A percentile compares a stretch with the other conserved stretches of the same genome.
phyloP scores from a whole-genome alignment of 2,797 vertebrate species.

The Eulemur coronatus region DNA sequence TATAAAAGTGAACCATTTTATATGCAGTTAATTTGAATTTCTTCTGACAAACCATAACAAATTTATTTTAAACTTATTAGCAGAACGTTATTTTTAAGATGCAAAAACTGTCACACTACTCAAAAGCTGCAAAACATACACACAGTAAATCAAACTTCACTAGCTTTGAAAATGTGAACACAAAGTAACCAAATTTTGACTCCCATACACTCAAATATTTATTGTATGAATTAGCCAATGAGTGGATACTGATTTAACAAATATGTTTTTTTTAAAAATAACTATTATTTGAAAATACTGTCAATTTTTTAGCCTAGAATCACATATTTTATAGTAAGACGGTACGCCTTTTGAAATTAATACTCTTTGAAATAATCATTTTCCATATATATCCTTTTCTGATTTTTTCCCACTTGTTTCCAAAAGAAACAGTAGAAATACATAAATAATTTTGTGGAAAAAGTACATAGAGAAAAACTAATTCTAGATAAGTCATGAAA shows the following conservation, averaged over 20 bases:
- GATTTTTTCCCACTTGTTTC: slow-evolving; percentile 21
- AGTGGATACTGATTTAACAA: slow-evolving; percentile 31
- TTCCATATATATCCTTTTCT: slow-evolving; percentile 29
- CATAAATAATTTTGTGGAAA: slow-evolving; percentile 38
- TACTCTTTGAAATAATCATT: slow-evolving; percentile 46
- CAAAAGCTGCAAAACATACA: slow-evolving; percentile 13
- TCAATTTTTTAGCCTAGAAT: not conserved
- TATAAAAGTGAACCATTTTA: slow-evolving; percentile 48
- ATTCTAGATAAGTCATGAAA: slow-evolving; percentile 39
- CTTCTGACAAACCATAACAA: not conserved
- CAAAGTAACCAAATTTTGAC: slow-evolving; percentile 27
- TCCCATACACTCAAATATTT: slow-evolving; percentile 11
- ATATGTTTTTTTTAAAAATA: not conserved
- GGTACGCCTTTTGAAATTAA: slow-evolving; percentile 3
- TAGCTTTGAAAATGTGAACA: slow-evolving; percentile 26
- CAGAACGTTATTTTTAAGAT: slow-evolving; percentile 55
- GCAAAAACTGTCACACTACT: slow-evolving; percentile 14
- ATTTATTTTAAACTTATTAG: slow-evolving; percentile 43
- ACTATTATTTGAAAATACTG: slow-evolving; percentile 14
- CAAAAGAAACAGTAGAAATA: slow-evolving; percentile 30
- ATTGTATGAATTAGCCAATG: slow-evolving; percentile 16
- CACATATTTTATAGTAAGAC: slow-evolving; percentile 36
- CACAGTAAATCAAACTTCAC: slow-evolving; percentile 28
- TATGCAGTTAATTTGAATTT: slow-evolving; percentile 5
- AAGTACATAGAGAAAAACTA: slow-evolving; percentile 38